Conservation (phyloP, 2,113 vertebrate genomes). For the Phrynosoma blainvillii region DNA sequence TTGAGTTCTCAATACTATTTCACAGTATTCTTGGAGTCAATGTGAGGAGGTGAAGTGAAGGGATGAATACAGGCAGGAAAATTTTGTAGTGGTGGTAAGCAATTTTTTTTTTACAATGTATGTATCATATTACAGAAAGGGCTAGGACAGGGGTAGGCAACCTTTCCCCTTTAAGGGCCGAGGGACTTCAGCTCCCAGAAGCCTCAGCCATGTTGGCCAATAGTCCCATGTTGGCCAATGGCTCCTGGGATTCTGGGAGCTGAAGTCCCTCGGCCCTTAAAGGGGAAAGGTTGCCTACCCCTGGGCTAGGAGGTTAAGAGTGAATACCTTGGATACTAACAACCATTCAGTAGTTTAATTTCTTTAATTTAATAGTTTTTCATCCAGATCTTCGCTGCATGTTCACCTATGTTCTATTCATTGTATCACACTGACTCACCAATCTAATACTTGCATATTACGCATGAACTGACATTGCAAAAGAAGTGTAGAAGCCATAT, state of each 20-base stretch:
- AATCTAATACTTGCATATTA: not conserved
- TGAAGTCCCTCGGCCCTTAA: no score
- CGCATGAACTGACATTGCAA: not conserved
- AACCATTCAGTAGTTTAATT: no score
- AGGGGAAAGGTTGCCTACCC: no score
- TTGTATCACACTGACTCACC: not conserved
- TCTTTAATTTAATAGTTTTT: not conserved
- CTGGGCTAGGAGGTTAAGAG: not conserved
- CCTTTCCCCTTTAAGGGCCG: no score
- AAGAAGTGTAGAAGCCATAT: not conserved
- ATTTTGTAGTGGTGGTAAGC: no score
- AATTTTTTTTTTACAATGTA: not conserved
- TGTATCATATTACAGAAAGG: not conserved
- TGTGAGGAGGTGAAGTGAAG: not conserved
- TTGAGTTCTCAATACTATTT: not conserved
- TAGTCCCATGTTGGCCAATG: no score
- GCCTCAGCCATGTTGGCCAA: no score
- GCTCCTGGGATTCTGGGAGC: no score
- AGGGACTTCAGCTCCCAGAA: no score
- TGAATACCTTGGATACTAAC: accelerated
- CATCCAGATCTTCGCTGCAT: not conserved
- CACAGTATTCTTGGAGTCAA: not conserved
- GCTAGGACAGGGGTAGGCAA: no score
- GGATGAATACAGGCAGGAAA: not conserved
- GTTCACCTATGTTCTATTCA: not conserved